phyloP scores from a whole-genome alignment of 1,140 invertebrate genomes.

The Brachionus rotundiformis region DNA sequence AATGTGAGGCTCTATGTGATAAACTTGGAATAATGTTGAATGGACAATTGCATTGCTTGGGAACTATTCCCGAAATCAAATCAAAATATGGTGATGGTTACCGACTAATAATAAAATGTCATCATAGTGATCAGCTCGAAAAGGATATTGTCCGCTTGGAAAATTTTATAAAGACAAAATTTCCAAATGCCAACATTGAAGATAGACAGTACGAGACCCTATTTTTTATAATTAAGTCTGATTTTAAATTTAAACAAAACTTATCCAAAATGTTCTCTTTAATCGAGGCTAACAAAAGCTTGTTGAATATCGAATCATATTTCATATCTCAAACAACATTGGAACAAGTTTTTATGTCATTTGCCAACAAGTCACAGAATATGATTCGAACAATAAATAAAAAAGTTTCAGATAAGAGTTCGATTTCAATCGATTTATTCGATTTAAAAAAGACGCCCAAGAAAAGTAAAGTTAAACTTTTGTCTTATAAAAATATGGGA shows the following conservation, averaged over 20 bases:
- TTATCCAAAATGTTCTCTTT: conserved; percentile 36
- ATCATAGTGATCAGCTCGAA: conserved; percentile 39
- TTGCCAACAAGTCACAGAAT: conserved; percentile 43
- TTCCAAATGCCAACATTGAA: conserved; percentile 19
- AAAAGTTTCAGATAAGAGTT: conserved; percentile 2
- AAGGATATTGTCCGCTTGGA: not conserved
- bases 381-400: conserved; percentile 27
- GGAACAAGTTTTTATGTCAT: conserved; percentile 52
- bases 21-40: conserved; percentile 45
- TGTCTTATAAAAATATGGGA: conserved; percentile 30
- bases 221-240: conserved; percentile 36
- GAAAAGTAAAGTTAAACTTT: conserved; percentile 17
- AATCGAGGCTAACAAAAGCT: conserved; percentile 38
- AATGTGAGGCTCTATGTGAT: conserved; percentile 55
- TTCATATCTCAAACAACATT: conserved; percentile 50
- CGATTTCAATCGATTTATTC: conserved; percentile 15
- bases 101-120: conserved; percentile 3
- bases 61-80: conserved; percentile 65
- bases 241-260: conserved; percentile 14
- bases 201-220: conserved; percentile 32
- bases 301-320: conserved; percentile 45
- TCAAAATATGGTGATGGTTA: conserved; percentile 65
- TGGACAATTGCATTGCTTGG: conserved; percentile 64
- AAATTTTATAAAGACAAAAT: conserved; percentile 9
- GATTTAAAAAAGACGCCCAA: not conserved